Base-by-base conservation (phyloP, 2,888 invertebrate genomes). In the Drosophila mimetica region DNA sequence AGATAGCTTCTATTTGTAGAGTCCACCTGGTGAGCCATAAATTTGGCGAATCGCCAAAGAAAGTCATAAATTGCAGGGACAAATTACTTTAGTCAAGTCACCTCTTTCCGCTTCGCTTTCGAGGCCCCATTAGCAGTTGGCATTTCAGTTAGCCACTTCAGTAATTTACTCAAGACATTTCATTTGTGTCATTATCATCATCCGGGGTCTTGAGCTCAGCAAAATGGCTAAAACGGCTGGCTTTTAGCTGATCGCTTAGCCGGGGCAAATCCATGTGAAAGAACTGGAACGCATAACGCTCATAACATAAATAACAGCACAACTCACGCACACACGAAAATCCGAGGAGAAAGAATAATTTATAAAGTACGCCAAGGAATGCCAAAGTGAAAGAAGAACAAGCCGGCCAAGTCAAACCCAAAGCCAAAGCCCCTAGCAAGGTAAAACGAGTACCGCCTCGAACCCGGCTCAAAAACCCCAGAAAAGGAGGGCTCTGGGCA, bases 331-430 rank as follows among this genome's bases (percentile, higher is more conserved):
- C 34, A 57, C 46, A 47, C 32, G 28, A 66, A 32, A 41, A 37
- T 48, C 46, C 34, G 25, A 30, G 28, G 13, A 39, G 67, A 82
- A 76, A 82, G 53, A 65, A 64, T 50, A 64, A 61, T 67, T 64
- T 64, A 64, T 25, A 52, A 69, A 64, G 74, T 86, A 82, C 87
- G 76, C 74, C 60, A 54, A 80, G 86, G 87, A 86, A 82, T 82
- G 78, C 71, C 74, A 71, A 64, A 84, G 72, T 63, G 64, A 52
- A 67, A 66, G 79, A 53, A 76, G 48, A 65, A 47, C 64, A 42
- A 36, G 30, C 70, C 2, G 11, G 28, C 39, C 13, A 39, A 39
- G 37, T 16, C 37, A 16, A 34, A 7, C 2, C 34, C 6, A 20
- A 20, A 48, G 16, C 37, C 14, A 70, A 73, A 73, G 72, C 73